Evolutionary conservation across 1,140 invertebrate genomes (phyloP).

Genomic region (Semibalanus balanoides): DNA sequence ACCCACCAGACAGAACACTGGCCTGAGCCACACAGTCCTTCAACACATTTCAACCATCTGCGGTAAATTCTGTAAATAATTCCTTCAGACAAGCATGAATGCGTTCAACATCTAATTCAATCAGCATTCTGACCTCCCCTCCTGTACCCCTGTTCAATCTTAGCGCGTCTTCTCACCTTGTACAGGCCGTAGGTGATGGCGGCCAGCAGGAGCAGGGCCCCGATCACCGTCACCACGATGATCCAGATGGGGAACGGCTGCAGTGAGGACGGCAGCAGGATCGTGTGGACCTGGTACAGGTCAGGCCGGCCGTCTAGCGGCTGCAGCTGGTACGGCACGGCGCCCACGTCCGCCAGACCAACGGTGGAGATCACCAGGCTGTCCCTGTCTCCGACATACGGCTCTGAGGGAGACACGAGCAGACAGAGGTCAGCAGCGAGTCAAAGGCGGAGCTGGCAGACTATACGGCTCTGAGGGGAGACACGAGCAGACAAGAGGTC

Average conservation of each 20-base stretch:
- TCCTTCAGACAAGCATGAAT: too few relatives aligned
- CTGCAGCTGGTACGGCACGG: not conserved
- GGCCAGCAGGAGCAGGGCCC: not conserved
- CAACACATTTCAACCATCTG: too few relatives aligned
- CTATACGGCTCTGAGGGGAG: too few relatives aligned
- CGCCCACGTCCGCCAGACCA: not conserved
- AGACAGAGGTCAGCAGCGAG: not conserved
- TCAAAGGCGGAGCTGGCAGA: too few relatives aligned
- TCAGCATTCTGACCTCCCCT: too few relatives aligned
- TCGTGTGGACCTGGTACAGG: not conserved
- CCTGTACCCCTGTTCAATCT: too few relatives aligned
- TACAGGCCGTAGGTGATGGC: slow-evolving; percentile 4
- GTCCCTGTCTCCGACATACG: not conserved
- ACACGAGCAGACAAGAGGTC: too few relatives aligned
- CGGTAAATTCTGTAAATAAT: too few relatives aligned
- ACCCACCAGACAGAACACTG: too few relatives aligned
- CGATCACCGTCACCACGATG: not conserved
- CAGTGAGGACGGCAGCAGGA: not conserved
- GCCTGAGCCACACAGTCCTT: too few relatives aligned
- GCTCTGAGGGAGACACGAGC: not conserved
- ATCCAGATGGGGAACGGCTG: slow-evolving; percentile 1
- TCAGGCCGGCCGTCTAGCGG: not conserved
- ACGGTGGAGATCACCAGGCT: not conserved
- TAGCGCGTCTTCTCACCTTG: too few relatives aligned
- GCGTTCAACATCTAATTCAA: too few relatives aligned